Evolutionary conservation across 1,140 invertebrate species (phyloP), one percentile per base, ranked within the genome.

Genomic region (Drosophila pectinifera): DNA sequence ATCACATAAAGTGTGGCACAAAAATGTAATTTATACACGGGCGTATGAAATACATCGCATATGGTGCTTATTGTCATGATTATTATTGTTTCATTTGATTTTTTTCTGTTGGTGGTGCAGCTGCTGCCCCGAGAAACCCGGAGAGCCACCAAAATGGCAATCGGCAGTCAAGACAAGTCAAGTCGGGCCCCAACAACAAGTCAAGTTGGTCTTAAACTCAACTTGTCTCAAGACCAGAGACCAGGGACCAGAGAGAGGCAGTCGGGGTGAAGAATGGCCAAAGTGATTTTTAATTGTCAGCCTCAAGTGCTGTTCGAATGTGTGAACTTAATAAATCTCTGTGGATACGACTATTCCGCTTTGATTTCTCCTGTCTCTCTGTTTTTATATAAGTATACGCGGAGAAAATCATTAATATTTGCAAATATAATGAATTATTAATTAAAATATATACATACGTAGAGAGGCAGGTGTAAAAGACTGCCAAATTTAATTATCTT

Each of bases 281-380:
- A 75, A 88, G 84, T 88, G 80, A 81, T 88, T 80, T 88, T 88
- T 88, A 88, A 88, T 88, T 89, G 84, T 88, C 84, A 89, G 84
- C 84, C 69, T 78, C 77, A 80, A 88, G 84, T 88, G 84, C 79
- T 83, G 75, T 83, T 83, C 58, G 68, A 88, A 88, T 88, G 84
- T 88, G 84, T 82, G 84, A 88, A 88, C 84, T 88, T 88, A 84
- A 88, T 88, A 88, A 80, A 88, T 88, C 80, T 73, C 68, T 77
- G 72, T 65, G 57, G 53, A 46, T 57, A 39, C 58, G 16, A 62
- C 31, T 64, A 48, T 64, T 56, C 72, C 51, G 43, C 65, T 70
- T 57, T 65, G 62, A 62, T 78, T 79, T 65, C 36, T 65, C 73
- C 75, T 61, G 34, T 56, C 53, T 78, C 58, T 57, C 14, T 55